Percentiles rank a stretch among this genome's conserved stretches.
Conservation (phyloP, 2,797 vertebrate species). For the Crax fasciolata region DNA sequence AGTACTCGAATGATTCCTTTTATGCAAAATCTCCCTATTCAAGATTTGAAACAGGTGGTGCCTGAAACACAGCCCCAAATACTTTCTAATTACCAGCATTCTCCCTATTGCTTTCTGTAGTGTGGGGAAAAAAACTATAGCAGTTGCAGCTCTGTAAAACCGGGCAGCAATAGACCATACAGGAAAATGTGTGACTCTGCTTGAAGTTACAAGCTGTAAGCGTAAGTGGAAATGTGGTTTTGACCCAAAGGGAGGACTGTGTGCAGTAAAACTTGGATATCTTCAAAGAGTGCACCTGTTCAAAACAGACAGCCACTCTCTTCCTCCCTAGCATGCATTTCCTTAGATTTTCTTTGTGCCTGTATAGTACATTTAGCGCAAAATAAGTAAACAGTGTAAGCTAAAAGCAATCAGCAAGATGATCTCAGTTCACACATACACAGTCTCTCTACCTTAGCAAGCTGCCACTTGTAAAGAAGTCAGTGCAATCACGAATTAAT, state of each 20-base stretch:
- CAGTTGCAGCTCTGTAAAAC: neutral
- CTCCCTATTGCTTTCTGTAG: neutral
- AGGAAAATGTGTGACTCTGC: neutral
- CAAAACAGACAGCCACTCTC: neutral
- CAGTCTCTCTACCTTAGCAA: slow-evolving; percentile 11
- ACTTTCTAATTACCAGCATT: neutral
- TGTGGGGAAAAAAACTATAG: neutral
- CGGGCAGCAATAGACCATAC: neutral
- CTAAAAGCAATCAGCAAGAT: neutral
- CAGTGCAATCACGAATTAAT: neutral
- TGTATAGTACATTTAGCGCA: neutral
- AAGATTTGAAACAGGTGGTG: neutral
- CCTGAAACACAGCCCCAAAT: neutral
- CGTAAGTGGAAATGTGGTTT: neutral
- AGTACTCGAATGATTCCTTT: neutral
- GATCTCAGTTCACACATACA: neutral
- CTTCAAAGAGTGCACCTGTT: neutral
- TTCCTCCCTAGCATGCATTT: neutral
- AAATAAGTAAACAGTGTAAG: neutral
- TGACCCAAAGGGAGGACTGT: neutral
- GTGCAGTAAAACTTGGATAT: neutral
- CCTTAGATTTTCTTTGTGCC: neutral
- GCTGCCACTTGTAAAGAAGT: slow-evolving; percentile 5
- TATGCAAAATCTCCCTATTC: neutral
- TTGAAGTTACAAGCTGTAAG: neutral